These are phyloP conservation scores for Diploscapter pachys DNA, from an alignment of 1,140 invertebrate species.

Conservation along the genomic window DNA sequence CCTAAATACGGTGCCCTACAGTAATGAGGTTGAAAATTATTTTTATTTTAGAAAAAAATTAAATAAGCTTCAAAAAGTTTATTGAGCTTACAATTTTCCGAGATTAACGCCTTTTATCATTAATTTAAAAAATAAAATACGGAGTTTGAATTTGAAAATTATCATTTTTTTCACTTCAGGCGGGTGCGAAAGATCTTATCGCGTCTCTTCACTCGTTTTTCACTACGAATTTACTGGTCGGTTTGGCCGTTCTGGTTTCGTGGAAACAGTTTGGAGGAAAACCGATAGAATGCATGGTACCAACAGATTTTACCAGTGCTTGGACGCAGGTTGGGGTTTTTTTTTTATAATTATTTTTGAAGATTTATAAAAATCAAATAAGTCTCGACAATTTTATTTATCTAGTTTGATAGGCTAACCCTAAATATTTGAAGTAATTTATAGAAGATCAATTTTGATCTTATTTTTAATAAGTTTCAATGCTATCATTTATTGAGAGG, in stretches of 20 bases:
- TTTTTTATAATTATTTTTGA: background rate
- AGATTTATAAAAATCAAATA: too few species aligned
- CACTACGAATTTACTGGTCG: conserved; percentile 50
- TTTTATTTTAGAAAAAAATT: too few species aligned
- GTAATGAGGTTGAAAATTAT: too few species aligned
- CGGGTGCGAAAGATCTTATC: conserved; percentile 49
- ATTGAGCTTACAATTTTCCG: too few species aligned
- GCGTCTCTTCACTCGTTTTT: conserved; percentile 55
- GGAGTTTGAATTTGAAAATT: too few species aligned
- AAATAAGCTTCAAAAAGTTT: too few species aligned
- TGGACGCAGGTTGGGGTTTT: conserved; percentile 35
- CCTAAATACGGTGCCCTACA: conserved; percentile 51
- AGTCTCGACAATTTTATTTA: too few species aligned
- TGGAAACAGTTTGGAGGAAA: conserved; percentile 57
- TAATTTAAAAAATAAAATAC: too few species aligned
- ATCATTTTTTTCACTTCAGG: too few species aligned
- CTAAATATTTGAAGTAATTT: conserved; percentile 3
- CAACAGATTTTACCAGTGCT: conserved; percentile 37
- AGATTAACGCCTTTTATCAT: too few species aligned
- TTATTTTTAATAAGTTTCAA: too few species aligned
- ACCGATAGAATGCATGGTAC: conserved; percentile 55
- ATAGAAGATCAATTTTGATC: background rate
- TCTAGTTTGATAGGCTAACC: background rate
- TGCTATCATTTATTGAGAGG: too few species aligned
- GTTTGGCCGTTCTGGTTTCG: conserved; percentile 50